Percentiles rank a stretch among this genome's conserved stretches.
These are phyloP conservation scores for Calameuta idolon DNA, from an alignment of 2,888 invertebrate genomes.

Conservation along the genomic window DNA sequence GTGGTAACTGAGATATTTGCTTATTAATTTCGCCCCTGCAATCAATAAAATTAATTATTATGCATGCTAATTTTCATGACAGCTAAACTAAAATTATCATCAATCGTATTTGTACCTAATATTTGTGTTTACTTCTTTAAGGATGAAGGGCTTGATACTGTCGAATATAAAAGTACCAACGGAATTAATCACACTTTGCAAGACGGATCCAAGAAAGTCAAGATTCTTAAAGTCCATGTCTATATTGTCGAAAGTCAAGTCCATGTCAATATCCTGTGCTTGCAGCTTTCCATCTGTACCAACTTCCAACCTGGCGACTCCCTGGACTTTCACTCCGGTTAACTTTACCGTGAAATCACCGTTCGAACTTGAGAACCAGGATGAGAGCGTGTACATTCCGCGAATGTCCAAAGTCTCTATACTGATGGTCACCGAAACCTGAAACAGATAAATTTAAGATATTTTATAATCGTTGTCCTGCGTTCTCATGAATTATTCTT, in stretches of 20 bases:
- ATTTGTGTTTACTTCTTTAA: conserved; percentile 82
- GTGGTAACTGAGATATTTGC: conserved; percentile 77
- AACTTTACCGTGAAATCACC: conserved; percentile 86
- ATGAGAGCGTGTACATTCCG: conserved; percentile 81
- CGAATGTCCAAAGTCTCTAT: conserved; percentile 78
- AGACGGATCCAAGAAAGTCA: conserved; percentile 78
- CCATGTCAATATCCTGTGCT: conserved; percentile 83
- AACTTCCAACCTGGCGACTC: conserved; percentile 78
- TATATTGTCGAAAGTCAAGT: conserved; percentile 81
- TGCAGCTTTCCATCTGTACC: conserved; percentile 81
- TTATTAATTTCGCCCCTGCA: conserved; percentile 78
- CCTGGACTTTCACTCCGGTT: conserved; percentile 77
- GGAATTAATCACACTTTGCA: conserved; percentile 83
- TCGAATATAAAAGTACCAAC: conserved; percentile 87
- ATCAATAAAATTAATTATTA: conserved; percentile 14
- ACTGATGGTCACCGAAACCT: conserved; percentile 79
- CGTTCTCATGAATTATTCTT: neutral
- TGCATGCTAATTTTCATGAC: neutral
- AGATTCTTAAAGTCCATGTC: conserved; percentile 86
- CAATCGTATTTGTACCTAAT: conserved; percentile 60
- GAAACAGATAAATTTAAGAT: conserved; percentile 15
- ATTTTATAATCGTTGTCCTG: neutral
- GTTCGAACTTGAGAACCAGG: conserved; percentile 75
- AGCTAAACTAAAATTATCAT: neutral
- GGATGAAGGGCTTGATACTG: conserved; percentile 86